These are phyloP conservation scores for Melanotaenia pygmaea DNA, from an alignment of 2,797 vertebrate species.

Conservation along the genomic window DNA sequence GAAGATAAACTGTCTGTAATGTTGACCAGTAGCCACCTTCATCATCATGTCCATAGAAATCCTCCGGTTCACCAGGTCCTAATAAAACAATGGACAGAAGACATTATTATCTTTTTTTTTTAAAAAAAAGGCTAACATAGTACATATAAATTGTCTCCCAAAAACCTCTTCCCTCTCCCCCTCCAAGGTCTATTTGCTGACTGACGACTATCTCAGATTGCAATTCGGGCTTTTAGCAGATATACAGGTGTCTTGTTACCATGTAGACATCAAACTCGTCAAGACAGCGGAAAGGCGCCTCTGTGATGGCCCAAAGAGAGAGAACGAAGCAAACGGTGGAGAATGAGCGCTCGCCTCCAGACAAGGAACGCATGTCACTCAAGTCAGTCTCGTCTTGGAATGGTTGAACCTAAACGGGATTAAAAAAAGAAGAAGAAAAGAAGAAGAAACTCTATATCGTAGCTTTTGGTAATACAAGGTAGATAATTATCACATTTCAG, in stretches of 20 bases:
- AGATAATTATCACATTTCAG: background rate
- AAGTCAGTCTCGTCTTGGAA: constrained; percentile 84
- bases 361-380: constrained; percentile 91
- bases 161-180: background rate
- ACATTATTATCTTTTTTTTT: background rate
- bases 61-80: constrained; percentile 97
- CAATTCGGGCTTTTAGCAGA: background rate
- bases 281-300: constrained; percentile 96
- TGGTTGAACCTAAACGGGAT: constrained; percentile 87
- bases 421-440: background rate
- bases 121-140: background rate
- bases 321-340: constrained; percentile 97
- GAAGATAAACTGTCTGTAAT: constrained; percentile 93
- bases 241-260: constrained; percentile 76
- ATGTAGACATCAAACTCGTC: constrained; percentile 98
- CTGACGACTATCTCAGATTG: background rate
- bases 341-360: constrained; percentile 96
- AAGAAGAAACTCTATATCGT: background rate
- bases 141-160: background rate
- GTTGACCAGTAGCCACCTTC: constrained; percentile 89
- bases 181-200: background rate
- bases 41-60: constrained; percentile 97
- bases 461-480: background rate
- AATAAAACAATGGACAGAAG: constrained; percentile 22
- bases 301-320: constrained; percentile 94